phyloP scores from a whole-genome alignment of 1,140 invertebrate species.

The Eulimnadia texana region DNA sequence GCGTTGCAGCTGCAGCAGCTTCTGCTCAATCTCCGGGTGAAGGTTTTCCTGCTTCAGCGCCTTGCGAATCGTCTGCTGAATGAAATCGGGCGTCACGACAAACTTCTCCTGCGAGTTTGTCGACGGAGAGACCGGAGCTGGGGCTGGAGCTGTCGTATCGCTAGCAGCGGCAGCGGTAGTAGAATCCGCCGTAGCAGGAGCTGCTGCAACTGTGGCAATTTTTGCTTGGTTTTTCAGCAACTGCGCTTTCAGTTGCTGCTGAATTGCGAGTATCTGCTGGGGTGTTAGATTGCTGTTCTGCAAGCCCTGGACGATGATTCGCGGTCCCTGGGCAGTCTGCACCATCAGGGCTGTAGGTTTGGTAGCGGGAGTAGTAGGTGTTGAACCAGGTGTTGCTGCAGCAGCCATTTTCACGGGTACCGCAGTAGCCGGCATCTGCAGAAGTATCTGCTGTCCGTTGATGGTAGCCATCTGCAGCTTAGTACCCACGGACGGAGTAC shows the following conservation, averaged over 20 bases:
- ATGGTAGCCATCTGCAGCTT: conserved; percentile 67
- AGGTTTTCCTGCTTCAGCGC: conserved; percentile 71
- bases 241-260: conserved; percentile 76
- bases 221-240: conserved; percentile 34
- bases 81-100: conserved; percentile 70
- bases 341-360: conserved; percentile 41
- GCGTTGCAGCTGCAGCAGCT: conserved; percentile 68
- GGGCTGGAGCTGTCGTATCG: neutral
- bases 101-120: conserved; percentile 46
- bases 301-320: conserved; percentile 66
- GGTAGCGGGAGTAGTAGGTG: conserved; percentile 19
- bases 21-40: conserved; percentile 85
- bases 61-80: conserved; percentile 71
- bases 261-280: conserved; percentile 59
- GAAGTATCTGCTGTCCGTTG: conserved; percentile 64
- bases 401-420: conserved; percentile 24
- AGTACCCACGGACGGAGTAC: conserved; percentile 51
- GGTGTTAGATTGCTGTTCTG: conserved; percentile 63
- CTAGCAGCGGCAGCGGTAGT: neutral
- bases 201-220: neutral
- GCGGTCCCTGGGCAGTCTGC: conserved; percentile 61
- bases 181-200: conserved; percentile 60
- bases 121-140: neutral
- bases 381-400: conserved; percentile 19
- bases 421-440: conserved; percentile 27